Evolutionary conservation across 2,113 vertebrate genomes (phyloP), one percentile per base, ranked within the genome.

Genomic region (Hemicordylus capensis): DNA sequence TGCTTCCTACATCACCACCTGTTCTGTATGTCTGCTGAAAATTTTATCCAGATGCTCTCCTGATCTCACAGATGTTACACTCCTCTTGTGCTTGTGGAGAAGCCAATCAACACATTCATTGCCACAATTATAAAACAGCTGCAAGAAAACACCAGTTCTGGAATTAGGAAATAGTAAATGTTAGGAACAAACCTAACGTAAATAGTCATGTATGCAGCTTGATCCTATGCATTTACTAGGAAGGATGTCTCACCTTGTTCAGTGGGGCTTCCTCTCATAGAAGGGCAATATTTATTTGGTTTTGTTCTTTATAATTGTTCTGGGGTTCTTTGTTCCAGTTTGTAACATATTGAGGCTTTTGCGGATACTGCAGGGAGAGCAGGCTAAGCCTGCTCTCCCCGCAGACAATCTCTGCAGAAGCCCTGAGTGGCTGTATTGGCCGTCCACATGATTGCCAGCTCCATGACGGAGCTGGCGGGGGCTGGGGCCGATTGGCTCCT

Each of bases 21-120:
- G 4, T 85, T 90, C 76, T 67, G 20, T 64, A 54, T 26, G 85
- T 76, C 81, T 83, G 46, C 48, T 76, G 67, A 69, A 73, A 66
- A n/a, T 79, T 86, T 61, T 48, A 89, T 86, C 64, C 85, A 93
- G 86, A 80, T 92, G 90, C 79, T 92, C 48, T 54, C 51, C 37
- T 1, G 2, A 70, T 79, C 78, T 90, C 58, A 61, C 0, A 3
- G 80, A 77, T 88, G 82, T 56, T 87, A 76, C 48, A 84, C 24
- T 77, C 84, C 59, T 54, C 66, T 58, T 42, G 39, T 56, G 48
- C 80, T 59, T 85, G 59, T 76, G 88, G 34, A 26, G 84, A 14
- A 73, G 84, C 74, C 67, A 74, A 58, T 82, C 78, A 42, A 56
- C 7, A 81, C 70, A 7, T 0, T n/a, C 69, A 59, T 79, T 92